Percentiles rank a stretch among this genome's conserved stretches.
These are phyloP conservation scores for Pollenia amentaria DNA, from an alignment of 2,888 invertebrate species.

Conservation along the genomic window DNA sequence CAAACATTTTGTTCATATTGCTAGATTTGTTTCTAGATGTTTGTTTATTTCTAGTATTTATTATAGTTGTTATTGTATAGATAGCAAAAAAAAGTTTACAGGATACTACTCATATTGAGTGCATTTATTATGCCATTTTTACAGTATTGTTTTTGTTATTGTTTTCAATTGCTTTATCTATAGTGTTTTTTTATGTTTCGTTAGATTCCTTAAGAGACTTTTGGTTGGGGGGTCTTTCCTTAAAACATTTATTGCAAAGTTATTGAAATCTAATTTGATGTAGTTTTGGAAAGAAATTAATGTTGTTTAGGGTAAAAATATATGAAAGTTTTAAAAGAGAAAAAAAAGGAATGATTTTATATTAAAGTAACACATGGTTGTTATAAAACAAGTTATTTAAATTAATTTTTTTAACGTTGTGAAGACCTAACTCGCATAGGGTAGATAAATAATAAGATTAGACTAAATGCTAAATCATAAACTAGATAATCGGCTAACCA, in stretches of 20 bases:
- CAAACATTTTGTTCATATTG: constrained; percentile 62
- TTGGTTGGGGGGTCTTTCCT: constrained; percentile 22
- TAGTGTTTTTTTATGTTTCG: constrained; percentile 39
- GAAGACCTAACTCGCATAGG: too few species aligned
- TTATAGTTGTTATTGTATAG: constrained; percentile 20
- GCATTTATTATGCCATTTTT: constrained; percentile 70
- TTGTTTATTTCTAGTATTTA: constrained; percentile 54
- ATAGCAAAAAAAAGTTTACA: constrained; percentile 11
- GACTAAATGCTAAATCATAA: too few species aligned
- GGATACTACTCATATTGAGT: constrained; percentile 70
- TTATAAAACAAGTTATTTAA: too few species aligned
- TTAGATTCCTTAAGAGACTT: constrained; percentile 57
- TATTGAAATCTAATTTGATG: constrained; percentile 61
- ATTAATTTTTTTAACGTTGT: too few species aligned
- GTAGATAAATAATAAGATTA: too few species aligned
- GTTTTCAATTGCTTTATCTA: constrained; percentile 58
- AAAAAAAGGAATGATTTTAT: too few species aligned
- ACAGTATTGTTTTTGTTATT: constrained; percentile 54
- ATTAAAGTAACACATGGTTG: too few species aligned
- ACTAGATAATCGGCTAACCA: too few species aligned
- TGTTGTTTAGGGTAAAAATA: neutral
- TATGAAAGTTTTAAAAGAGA: too few species aligned
- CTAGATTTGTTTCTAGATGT: constrained; percentile 9
- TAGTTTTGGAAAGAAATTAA: neutral
- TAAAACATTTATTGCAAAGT: constrained; percentile 46